phyloP scores from a whole-genome alignment of 2,113 vertebrate species.

The Aix galericulata region DNA sequence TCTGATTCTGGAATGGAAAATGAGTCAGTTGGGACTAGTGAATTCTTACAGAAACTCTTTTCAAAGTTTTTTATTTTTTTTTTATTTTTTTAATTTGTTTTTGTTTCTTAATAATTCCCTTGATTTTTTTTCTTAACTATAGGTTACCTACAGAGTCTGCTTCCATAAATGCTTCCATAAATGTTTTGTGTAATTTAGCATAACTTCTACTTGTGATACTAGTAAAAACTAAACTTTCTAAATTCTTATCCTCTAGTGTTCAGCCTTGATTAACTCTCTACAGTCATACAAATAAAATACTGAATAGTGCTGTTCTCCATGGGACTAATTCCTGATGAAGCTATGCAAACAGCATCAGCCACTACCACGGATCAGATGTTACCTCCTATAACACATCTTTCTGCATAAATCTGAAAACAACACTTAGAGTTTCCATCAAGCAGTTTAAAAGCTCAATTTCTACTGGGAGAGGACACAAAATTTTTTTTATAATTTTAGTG shows the following conservation, averaged over 20 bases:
- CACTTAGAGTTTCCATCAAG: not conserved
- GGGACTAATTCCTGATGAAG: not conserved
- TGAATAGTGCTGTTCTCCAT: not conserved
- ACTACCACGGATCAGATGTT: not conserved
- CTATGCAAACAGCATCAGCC: not conserved
- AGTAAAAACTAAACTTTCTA: not conserved
- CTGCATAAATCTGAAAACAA: not conserved
- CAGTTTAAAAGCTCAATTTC: not conserved
- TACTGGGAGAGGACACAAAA: not conserved
- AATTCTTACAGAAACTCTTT: conserved; percentile 2
- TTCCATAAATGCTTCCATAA: not conserved
- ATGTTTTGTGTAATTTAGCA: not conserved
- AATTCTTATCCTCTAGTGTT: not conserved
- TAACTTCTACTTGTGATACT: no score
- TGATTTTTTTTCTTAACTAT: not conserved
- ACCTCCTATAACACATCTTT: not conserved
- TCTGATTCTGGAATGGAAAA: conserved; percentile 21
- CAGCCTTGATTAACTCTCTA: not conserved
- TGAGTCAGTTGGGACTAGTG: not conserved
- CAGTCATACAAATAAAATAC: not conserved
- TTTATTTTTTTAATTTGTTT: not conserved
- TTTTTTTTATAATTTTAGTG: not conserved
- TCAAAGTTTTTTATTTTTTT: not conserved
- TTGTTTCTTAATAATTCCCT: not conserved
- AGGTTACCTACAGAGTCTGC: not conserved